Conservation (phyloP, 2,888 invertebrate genomes). For the Tetanocera ferruginea region DNA sequence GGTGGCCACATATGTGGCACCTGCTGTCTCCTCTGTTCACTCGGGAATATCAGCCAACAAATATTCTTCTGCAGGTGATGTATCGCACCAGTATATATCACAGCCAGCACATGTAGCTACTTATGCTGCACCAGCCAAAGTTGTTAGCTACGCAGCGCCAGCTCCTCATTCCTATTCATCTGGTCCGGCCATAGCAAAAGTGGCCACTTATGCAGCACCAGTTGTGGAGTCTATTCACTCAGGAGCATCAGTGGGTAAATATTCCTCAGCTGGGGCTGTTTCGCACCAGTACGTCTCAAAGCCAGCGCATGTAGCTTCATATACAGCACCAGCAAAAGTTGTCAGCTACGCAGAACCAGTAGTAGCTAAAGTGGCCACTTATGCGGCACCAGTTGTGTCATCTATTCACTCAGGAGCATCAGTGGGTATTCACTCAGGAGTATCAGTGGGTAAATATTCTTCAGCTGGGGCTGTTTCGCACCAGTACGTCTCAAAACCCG, state of each 20-base stretch:
- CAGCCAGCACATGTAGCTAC: conserved; percentile 47
- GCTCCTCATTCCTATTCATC: conserved; percentile 12
- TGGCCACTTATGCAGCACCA: conserved; percentile 32
- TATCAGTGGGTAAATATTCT: conserved; percentile 34
- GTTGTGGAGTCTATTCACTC: conserved; percentile 38
- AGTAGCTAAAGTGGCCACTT: background rate
- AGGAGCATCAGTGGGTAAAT: conserved; percentile 43
- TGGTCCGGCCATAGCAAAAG: background rate
- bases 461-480: conserved; percentile 47
- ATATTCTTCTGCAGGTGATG: conserved; percentile 30
- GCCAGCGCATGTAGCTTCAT: conserved; percentile 47
- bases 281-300: conserved; percentile 32
- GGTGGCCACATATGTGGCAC: conserved; percentile 46
- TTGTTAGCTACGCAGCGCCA: conserved; percentile 39
- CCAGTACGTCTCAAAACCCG: conserved; percentile 59
- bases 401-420: background rate
- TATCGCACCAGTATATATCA: conserved; percentile 30
- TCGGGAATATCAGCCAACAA: conserved; percentile 29
- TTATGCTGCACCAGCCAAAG: conserved; percentile 47
- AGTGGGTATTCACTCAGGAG: conserved; percentile 7
- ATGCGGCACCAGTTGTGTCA: conserved; percentile 26
- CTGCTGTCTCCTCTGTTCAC: conserved; percentile 39
- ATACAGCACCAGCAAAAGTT: conserved; percentile 19
- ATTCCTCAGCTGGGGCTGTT: conserved; percentile 14
- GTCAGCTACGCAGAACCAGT: background rate